phyloP scores from a whole-genome alignment of 1,140 invertebrate species.

The Atta colombica region DNA sequence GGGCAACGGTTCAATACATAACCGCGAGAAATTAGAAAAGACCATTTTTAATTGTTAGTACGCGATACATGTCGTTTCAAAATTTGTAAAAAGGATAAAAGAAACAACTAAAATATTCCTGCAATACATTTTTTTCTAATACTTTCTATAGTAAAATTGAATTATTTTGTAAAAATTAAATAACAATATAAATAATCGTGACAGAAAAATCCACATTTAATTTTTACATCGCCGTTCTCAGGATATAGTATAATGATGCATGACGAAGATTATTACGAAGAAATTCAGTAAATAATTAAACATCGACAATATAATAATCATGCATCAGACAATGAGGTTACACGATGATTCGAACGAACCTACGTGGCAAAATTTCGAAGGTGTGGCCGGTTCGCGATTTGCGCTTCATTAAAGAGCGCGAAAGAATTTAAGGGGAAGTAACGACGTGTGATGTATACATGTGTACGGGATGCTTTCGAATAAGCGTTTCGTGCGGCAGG shows the following conservation, averaged over 20 bases:
- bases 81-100: neutral
- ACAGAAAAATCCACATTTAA: conserved; percentile 12
- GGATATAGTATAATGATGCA: neutral
- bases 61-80: neutral
- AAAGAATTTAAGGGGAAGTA: conserved; percentile 29
- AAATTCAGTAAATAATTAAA: conserved; percentile 43
- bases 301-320: neutral
- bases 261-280: conserved; percentile 31
- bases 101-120: neutral
- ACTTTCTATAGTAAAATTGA: neutral
- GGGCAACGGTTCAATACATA: neutral
- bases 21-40: neutral
- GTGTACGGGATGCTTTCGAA: conserved; percentile 9
- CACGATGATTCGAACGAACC: conserved; percentile 2
- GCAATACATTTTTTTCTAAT: neutral
- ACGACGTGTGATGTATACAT: conserved; percentile 9
- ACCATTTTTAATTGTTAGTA: neutral
- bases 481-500: conserved; percentile 37
- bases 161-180: neutral
- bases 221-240: neutral
- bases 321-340: conserved; percentile 9
- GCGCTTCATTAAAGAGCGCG: conserved; percentile 59
- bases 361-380: conserved; percentile 35
- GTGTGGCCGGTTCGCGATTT: conserved; percentile 45
- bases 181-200: neutral